These are phyloP conservation scores for Cyanoderma ruficeps DNA, from an alignment of 2,113 vertebrate genomes.

Conservation along the genomic window DNA sequence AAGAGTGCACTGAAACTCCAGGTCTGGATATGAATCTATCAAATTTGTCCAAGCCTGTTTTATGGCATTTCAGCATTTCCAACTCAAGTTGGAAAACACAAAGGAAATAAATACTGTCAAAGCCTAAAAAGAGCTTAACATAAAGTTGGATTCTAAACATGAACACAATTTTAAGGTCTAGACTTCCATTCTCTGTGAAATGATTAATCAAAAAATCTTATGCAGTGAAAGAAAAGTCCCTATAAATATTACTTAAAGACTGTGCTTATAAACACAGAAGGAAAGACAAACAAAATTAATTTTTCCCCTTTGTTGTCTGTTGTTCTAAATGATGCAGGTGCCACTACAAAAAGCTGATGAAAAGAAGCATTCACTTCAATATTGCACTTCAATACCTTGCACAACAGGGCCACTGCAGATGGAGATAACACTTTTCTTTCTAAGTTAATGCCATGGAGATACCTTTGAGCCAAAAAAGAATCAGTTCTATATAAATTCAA, in stretches of 20 bases:
- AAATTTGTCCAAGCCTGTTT: background rate
- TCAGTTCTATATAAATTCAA: background rate
- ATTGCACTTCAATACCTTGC: background rate
- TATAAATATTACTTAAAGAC: background rate
- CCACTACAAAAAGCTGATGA: background rate
- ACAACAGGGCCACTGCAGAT: background rate
- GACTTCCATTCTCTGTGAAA: background rate
- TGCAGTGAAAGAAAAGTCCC: background rate
- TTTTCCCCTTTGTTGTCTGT: background rate
- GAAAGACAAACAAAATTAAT: background rate
- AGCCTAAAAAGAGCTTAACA: background rate
- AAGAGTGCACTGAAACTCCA: background rate
- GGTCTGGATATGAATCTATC: background rate
- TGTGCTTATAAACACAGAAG: background rate
- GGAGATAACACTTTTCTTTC: background rate
- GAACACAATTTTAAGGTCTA: background rate
- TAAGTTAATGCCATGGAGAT: background rate
- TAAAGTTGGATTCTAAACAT: background rate
- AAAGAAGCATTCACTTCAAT: background rate
- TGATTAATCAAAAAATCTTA: background rate
- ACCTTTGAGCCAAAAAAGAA: background rate
- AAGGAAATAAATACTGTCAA: background rate
- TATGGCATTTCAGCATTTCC: background rate
- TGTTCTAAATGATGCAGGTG: background rate
- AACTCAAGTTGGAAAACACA: background rate